Base-by-base conservation (phyloP, 2,113 vertebrate species). In the Leucopsar rothschildi region DNA sequence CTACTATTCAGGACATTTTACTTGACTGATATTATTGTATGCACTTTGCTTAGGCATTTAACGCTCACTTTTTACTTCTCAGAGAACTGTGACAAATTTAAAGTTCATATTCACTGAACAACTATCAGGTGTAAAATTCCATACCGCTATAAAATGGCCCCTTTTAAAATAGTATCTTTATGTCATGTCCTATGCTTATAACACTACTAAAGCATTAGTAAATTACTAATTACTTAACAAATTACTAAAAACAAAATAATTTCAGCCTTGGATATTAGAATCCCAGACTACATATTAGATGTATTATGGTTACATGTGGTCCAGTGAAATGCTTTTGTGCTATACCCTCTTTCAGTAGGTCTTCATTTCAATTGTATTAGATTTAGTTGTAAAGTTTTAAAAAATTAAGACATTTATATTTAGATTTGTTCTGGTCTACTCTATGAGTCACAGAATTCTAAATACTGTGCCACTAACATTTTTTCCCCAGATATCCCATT, bases 21-120 rank as follows among this genome's bases (percentile, higher is more conserved):
- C 1, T 0, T 27, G 10, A 52, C n/a, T 84, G 56, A 56, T 53
- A 64, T 20, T 37, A 53, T 3, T 3, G 4, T 11, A 65, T 7
- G 63, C 12, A 22, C 8, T 72, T 72, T 37, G 28, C 18, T 47
- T 33, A 37, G 52, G 33, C 37, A 77, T 37, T 76, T 63, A 68
- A 53, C 12, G 68, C 28, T 68, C 35, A 55, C 63, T 22, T 84
- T 79, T 42, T 59, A 42, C 14, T 56, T 82, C 64, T 28, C 40
- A 85, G 59, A 35, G n/a, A 66, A 91, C 66, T 8, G 24, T 47
- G 66, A 45, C 20, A 86, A 86, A 75, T 79, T 70, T 70, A 33
- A 86, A 91, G 23, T 53, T 61, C 40, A 37, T 50, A 70, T 61
- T 39, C 77, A 85, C 39, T 47, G 24, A 60, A 78, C 53, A 50